phyloP scores from a whole-genome alignment of 2,113 vertebrate species.

The Phalacrocorax brasilianus region DNA sequence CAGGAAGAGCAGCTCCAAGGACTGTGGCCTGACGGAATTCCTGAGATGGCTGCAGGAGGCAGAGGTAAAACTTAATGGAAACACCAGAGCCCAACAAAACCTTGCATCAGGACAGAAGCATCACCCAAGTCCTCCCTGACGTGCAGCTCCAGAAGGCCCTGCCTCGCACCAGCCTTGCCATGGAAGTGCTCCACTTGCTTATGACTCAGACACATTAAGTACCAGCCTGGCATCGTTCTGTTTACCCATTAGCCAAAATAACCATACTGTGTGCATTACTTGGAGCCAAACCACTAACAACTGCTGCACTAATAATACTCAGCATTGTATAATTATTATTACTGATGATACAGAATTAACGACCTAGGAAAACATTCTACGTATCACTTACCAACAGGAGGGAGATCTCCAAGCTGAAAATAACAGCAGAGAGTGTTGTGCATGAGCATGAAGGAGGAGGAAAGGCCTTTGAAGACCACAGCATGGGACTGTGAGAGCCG shows the following conservation, averaged over 20 bases:
- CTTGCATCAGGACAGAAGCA: not conserved
- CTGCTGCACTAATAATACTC: not conserved
- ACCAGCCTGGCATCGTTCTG: accelerated
- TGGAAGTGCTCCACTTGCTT: not conserved
- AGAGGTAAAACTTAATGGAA: not conserved
- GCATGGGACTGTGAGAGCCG: not conserved
- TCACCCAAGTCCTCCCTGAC: accelerated
- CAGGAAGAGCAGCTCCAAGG: not conserved
- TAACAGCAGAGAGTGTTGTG: not conserved
- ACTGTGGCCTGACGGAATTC: not conserved
- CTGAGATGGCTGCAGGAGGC: not conserved
- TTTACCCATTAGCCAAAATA: not conserved
- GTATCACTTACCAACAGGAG: not conserved
- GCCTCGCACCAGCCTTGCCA: accelerated
- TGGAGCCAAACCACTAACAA: not conserved
- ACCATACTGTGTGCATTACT: too few species aligned
- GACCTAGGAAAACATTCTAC: not conserved
- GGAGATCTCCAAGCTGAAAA: not conserved
- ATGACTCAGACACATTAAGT: not conserved
- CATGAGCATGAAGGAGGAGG: not conserved
- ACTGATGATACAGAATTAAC: not conserved
- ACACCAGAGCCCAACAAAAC: not conserved
- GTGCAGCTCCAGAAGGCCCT: not conserved
- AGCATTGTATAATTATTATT: not conserved
- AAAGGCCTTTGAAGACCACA: not conserved